Evolutionary conservation across 2,113 vertebrate species (phyloP).

Genomic region (Aleadryas rufinucha): DNA sequence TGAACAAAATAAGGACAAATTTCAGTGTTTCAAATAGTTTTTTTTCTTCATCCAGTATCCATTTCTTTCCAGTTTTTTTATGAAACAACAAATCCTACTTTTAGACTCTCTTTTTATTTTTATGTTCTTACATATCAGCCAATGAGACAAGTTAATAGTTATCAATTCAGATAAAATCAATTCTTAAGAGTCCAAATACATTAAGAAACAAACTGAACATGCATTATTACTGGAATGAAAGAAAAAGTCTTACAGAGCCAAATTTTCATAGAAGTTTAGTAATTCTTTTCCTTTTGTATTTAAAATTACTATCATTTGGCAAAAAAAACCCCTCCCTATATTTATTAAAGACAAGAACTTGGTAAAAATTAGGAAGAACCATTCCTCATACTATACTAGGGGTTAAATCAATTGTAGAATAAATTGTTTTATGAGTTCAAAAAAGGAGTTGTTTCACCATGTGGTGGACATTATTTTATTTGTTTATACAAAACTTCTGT

Average conservation of each 20-base stretch:
- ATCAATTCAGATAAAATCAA: not conserved
- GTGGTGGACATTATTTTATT: not conserved
- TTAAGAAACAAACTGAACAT: not conserved
- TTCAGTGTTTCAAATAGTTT: not conserved
- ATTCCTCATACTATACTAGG: not conserved
- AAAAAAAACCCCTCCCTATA: not conserved
- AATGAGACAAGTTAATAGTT: not conserved
- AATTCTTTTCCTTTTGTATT: not conserved
- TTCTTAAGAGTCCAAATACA: not conserved
- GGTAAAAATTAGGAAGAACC: not conserved
- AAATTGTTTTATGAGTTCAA: not conserved
- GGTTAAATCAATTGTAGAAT: not conserved
- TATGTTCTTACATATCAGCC: not conserved
- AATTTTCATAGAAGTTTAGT: not conserved
- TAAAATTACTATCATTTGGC: not conserved
- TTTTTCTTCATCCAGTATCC: not conserved
- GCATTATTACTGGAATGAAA: not conserved
- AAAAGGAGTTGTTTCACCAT: not conserved
- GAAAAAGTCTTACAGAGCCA: not conserved
- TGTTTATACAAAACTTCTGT: not conserved
- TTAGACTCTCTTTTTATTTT: not conserved
- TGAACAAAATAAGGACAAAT: not conserved
- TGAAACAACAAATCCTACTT: not conserved
- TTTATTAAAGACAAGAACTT: not conserved
- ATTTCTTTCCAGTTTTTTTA: not conserved